Conservation (phyloP, 2,888 invertebrate species). For the Petrolisthes cinctipes region DNA sequence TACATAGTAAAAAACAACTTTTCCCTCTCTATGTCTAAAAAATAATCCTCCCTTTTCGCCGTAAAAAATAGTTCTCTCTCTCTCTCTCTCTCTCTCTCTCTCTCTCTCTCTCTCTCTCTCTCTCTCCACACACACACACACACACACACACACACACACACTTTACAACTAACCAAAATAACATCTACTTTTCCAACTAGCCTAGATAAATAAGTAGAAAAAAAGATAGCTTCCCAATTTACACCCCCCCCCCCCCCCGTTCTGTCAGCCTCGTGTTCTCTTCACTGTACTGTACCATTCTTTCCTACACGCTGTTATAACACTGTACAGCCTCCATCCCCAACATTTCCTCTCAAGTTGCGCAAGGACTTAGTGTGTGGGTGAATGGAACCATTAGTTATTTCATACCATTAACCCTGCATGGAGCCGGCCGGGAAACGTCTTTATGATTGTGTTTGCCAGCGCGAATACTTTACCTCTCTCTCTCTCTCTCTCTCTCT, state of each 20-base stretch:
- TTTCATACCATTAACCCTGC: too few species aligned
- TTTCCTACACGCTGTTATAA: neutral
- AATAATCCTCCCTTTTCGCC: neutral
- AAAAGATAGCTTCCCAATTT: neutral
- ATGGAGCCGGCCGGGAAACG: too few species aligned
- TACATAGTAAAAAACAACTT: too few species aligned
- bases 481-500: constrained; percentile 10
- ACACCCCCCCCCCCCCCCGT: too few species aligned
- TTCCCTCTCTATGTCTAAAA: neutral
- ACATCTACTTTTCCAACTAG: neutral
- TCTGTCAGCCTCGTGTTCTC: neutral
- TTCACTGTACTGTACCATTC: neutral
- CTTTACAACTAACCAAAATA: neutral
- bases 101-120: neutral
- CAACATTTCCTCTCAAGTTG: neutral
- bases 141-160: neutral
- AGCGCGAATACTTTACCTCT: neutral
- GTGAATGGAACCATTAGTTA: too few species aligned
- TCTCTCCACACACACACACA: neutral
- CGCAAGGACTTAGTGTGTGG: too few species aligned
- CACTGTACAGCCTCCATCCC: neutral
- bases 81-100: neutral
- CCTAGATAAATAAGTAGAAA: neutral
- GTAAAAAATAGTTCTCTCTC: neutral
- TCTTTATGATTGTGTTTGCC: too few species aligned